A percentile compares a stretch with the other conserved stretches of the same genome.
Conservation (phyloP, 2,113 vertebrate species). For the Crotalus tigris region DNA sequence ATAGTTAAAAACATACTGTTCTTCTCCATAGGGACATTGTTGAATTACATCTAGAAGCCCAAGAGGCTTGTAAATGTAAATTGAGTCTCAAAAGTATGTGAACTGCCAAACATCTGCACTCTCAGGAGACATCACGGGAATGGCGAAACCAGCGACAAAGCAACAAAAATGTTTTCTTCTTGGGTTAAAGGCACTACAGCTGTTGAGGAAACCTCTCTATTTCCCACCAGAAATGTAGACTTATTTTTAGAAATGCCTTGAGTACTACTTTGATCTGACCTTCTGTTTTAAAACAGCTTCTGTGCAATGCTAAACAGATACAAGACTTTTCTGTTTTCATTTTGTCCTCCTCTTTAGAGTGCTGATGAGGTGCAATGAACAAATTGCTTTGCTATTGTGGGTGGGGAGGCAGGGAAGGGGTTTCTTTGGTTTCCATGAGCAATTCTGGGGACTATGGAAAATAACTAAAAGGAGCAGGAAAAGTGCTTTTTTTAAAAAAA, state of each 20-base stretch:
- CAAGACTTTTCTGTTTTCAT: neutral
- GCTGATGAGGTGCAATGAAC: neutral
- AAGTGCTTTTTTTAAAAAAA: neutral
- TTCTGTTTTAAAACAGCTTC: neutral
- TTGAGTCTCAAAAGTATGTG: constrained; percentile 27
- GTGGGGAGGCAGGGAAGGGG: neutral
- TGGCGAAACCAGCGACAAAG: fast-evolving
- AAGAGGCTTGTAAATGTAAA: constrained; percentile 27
- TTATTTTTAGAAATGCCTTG: constrained; percentile 25
- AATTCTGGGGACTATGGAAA: neutral
- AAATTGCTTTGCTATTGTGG: neutral
- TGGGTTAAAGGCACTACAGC: constrained; percentile 24
- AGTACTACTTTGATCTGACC: neutral
- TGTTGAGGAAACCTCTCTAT: constrained; percentile 21
- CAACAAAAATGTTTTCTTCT: constrained; percentile 25
- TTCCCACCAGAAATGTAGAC: neutral
- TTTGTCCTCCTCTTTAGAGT: neutral
- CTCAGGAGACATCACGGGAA: neutral
- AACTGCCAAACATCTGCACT: constrained; percentile 50
- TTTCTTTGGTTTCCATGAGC: neutral
- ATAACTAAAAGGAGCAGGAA: neutral
- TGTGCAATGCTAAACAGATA: neutral
- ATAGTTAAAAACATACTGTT: neutral
- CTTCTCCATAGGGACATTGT: constrained; percentile 25
- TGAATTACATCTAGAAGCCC: constrained; percentile 2